phyloP scores from a whole-genome alignment of 2,888 invertebrate genomes.

The Meloe dianella region DNA sequence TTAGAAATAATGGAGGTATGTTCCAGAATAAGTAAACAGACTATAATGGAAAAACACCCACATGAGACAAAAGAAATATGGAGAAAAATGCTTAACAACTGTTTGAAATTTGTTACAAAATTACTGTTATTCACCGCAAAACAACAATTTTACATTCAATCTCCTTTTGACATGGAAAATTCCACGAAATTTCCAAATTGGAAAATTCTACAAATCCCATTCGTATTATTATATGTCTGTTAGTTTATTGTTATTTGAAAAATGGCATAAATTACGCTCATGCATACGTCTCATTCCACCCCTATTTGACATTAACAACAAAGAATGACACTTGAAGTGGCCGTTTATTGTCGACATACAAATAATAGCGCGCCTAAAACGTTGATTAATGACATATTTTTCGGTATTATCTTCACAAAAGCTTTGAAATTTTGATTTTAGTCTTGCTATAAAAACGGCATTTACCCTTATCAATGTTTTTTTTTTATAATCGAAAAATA shows the following conservation, averaged over 20 bases:
- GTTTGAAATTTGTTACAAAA: background rate
- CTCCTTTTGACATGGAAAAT: too few relatives aligned
- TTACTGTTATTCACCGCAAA: background rate
- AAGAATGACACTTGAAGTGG: slow-evolving; percentile 45
- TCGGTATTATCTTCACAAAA: slow-evolving; percentile 35
- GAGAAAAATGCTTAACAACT: background rate
- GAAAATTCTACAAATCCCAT: background rate
- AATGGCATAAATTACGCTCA: slow-evolving; percentile 24
- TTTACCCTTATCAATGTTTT: background rate
- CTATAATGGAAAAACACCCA: slow-evolving; percentile 28
- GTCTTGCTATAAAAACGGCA: background rate
- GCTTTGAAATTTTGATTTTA: slow-evolving; percentile 26
- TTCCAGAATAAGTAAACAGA: slow-evolving; percentile 31
- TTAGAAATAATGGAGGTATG: slow-evolving; percentile 32
- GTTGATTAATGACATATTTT: slow-evolving; percentile 43
- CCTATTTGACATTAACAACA: slow-evolving; percentile 40
- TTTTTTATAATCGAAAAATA: too few relatives aligned
- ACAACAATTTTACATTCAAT: too few relatives aligned
- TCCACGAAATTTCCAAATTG: background rate
- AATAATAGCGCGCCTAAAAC: slow-evolving; percentile 38
- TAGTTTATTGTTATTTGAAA: slow-evolving; percentile 28
- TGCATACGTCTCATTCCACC: slow-evolving; percentile 24
- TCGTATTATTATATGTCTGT: background rate
- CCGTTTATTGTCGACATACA: slow-evolving; percentile 41
- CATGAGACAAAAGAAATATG: slow-evolving; percentile 18